Evolutionary conservation across 2,113 vertebrate species (phyloP).

Genomic region (Pleuronectes platessa): DNA sequence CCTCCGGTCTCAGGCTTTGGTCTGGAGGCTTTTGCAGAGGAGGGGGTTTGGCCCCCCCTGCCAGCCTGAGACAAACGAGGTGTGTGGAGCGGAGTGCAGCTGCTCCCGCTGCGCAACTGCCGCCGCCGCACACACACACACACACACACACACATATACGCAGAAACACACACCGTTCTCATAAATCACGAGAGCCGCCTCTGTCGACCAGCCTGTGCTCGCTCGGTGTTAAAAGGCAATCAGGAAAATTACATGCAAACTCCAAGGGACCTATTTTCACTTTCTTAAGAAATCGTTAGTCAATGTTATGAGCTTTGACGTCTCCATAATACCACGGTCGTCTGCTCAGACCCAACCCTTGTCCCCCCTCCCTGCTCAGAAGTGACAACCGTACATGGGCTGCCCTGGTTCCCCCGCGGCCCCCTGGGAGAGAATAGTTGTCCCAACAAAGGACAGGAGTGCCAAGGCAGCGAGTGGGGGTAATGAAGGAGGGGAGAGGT

Average conservation of each 20-base stretch:
- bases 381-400: slow-evolving; percentile 59
- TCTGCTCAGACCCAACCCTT: slow-evolving; percentile 60
- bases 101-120: slow-evolving; percentile 90
- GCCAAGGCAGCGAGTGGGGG: background rate
- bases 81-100: slow-evolving; percentile 89
- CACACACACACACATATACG: slow-evolving; percentile 25
- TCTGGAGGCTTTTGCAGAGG: slow-evolving; percentile 80
- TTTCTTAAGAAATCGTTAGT: slow-evolving; percentile 88
- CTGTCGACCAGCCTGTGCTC: slow-evolving; percentile 80
- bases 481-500: background rate
- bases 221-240: slow-evolving; percentile 97
- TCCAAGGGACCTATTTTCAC: slow-evolving; percentile 89
- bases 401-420: slow-evolving; percentile 33
- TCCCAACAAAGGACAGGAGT: slow-evolving; percentile 40
- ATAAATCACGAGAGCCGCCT: slow-evolving; percentile 91
- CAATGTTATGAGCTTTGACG: slow-evolving; percentile 81
- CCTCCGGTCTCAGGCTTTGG: slow-evolving; percentile 77
- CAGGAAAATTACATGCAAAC: slow-evolving; percentile 97
- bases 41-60: slow-evolving; percentile 82
- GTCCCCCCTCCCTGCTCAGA: slow-evolving; percentile 40
- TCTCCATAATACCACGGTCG: slow-evolving; percentile 77
- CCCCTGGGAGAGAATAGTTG: slow-evolving; percentile 44
- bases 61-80: slow-evolving; percentile 92
- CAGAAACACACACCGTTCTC: slow-evolving; percentile 67
- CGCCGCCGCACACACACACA: slow-evolving; percentile 53